phyloP scores from a whole-genome alignment of 2,888 invertebrate species.

The Calameuta pallipes region DNA sequence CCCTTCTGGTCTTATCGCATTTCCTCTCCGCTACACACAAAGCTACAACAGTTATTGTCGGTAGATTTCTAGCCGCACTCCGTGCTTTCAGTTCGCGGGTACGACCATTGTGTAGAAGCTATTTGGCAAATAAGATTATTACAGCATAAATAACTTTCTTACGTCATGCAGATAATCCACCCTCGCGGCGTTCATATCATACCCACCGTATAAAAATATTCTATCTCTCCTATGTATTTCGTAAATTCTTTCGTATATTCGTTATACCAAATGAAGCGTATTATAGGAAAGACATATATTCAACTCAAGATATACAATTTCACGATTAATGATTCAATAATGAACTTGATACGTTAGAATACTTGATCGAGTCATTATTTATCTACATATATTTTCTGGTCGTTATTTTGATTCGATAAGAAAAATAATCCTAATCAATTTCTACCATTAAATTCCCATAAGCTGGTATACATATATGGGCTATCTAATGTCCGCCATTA shows the following conservation, averaged over 20 bases:
- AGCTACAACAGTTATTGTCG: slow-evolving; percentile 18
- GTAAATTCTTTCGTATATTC: too few species aligned
- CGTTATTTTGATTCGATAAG: neutral
- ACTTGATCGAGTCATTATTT: neutral
- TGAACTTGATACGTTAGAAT: neutral
- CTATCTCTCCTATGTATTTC: neutral
- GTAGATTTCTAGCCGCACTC: slow-evolving; percentile 13
- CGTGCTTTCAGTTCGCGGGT: slow-evolving; percentile 15
- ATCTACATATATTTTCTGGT: neutral
- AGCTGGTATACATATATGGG: neutral
- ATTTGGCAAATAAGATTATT: slow-evolving; percentile 62
- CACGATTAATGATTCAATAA: neutral
- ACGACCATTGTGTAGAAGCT: slow-evolving; percentile 48
- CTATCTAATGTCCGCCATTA: neutral
- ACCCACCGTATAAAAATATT: neutral
- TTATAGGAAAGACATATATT: neutral
- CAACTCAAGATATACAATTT: neutral
- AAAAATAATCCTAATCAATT: neutral
- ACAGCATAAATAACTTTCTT: slow-evolving; percentile 60
- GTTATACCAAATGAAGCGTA: neutral
- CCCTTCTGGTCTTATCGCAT: slow-evolving; percentile 57
- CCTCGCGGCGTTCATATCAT: slow-evolving; percentile 12
- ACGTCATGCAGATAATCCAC: slow-evolving; percentile 32
- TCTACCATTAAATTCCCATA: neutral
- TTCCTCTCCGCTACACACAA: slow-evolving; percentile 63